A percentile compares a stretch with the other conserved stretches of the same genome.
Evolutionary conservation across 2,113 vertebrate species (phyloP).

Genomic region (Anarrhichthys ocellatus): DNA sequence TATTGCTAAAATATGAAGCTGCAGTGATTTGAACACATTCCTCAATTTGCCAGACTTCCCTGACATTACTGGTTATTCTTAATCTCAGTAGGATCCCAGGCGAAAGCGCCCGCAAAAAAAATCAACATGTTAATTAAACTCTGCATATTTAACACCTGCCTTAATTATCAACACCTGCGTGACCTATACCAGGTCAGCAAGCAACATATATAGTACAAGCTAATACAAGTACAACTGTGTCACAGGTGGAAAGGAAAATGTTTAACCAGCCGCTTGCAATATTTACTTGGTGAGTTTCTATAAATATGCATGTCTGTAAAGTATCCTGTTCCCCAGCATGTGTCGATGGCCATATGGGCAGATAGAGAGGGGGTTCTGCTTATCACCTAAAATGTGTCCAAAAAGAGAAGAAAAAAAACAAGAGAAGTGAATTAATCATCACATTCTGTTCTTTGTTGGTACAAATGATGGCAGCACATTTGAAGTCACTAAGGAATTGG

Average conservation of each 20-base stretch:
- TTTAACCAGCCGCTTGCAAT: neutral
- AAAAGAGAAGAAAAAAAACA: slow-evolving; percentile 22
- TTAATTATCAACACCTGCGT: slow-evolving; percentile 54
- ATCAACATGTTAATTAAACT: slow-evolving; percentile 50
- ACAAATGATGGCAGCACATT: slow-evolving; percentile 53
- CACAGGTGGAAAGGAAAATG: neutral
- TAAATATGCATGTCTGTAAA: slow-evolving; percentile 3
- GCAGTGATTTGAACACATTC: slow-evolving; percentile 16
- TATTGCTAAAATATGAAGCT: slow-evolving; percentile 7
- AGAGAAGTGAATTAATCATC: slow-evolving; percentile 57
- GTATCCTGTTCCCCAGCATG: slow-evolving; percentile 37
- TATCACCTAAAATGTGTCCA: slow-evolving; percentile 47
- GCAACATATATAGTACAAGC: neutral
- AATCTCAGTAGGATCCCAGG: slow-evolving; percentile 22
- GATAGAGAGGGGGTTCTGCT: slow-evolving; percentile 26
- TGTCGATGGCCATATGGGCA: slow-evolving; percentile 59
- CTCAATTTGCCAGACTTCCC: slow-evolving; percentile 15
- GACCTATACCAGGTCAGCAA: slow-evolving; percentile 46
- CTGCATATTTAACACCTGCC: slow-evolving; percentile 35
- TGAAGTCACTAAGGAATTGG: slow-evolving; percentile 61
- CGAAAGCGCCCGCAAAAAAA: slow-evolving; percentile 33
- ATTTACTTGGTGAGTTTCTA: slow-evolving; percentile 1
- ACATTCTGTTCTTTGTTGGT: slow-evolving; percentile 65
- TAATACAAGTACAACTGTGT: slow-evolving; percentile 7
- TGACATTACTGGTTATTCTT: slow-evolving; percentile 39